Evolutionary conservation across 2,113 vertebrate genomes (phyloP).

Genomic region (Labeo rohita): DNA sequence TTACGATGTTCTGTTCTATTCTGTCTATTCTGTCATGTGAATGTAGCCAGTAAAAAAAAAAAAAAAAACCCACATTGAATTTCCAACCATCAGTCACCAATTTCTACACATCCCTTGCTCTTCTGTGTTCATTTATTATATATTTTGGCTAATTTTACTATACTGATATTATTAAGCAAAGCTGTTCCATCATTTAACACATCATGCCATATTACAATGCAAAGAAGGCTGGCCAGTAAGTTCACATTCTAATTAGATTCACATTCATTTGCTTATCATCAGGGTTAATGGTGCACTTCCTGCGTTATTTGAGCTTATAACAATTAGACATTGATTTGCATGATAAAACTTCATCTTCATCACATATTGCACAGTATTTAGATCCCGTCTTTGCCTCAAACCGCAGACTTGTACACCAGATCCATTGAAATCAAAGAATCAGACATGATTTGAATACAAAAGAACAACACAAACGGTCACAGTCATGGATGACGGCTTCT

Average conservation of each 20-base stretch:
- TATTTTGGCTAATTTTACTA: neutral
- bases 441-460: neutral
- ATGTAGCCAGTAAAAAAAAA: neutral
- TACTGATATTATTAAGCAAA: neutral
- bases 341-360: neutral
- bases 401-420: neutral
- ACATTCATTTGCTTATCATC: constrained; percentile 15
- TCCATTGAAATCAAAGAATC: neutral
- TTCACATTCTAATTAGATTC: constrained; percentile 5
- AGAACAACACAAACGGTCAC: neutral
- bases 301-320: neutral
- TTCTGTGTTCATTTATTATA: neutral
- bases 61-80: neutral
- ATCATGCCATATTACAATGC: neutral
- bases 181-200: neutral
- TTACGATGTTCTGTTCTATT: neutral
- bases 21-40: neutral
- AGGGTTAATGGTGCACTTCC: neutral
- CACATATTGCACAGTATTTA: constrained; percentile 6
- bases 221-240: neutral
- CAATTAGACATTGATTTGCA: neutral
- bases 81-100: no score
- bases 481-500: neutral
- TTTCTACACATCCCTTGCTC: neutral
- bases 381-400: neutral